A percentile compares a stretch with the other conserved stretches of the same genome.
These are phyloP conservation scores for Theristus sp. DNA, from an alignment of 2,888 invertebrate genomes.

Conservation along the genomic window DNA sequence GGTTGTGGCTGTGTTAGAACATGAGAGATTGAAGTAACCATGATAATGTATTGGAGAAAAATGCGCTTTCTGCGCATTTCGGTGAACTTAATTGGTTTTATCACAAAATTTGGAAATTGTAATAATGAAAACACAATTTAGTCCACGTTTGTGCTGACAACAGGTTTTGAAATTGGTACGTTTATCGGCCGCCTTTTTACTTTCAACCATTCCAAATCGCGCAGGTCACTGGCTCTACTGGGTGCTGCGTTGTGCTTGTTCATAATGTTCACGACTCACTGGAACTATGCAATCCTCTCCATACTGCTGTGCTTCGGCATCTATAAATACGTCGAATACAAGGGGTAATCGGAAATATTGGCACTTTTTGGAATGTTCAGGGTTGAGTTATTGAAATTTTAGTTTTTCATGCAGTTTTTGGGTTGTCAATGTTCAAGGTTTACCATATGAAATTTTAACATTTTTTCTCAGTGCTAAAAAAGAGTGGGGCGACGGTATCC, in stretches of 20 bases:
- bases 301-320: constrained; percentile 81
- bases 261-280: constrained; percentile 93
- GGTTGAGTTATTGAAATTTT: not conserved
- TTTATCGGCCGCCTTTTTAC: too few species aligned
- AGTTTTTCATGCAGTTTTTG: not conserved
- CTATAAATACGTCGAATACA: constrained; percentile 92
- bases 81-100: too few species aligned
- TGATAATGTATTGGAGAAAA: too few species aligned
- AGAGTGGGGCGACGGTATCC: constrained; percentile 98
- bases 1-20: too few species aligned
- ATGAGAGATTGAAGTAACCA: too few species aligned
- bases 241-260: constrained; percentile 75
- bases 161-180: too few species aligned
- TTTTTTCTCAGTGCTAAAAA: constrained; percentile 52
- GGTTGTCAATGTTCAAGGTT: not conserved
- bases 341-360: too few species aligned
- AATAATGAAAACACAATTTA: too few species aligned
- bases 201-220: not conserved
- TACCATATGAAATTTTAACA: not conserved
- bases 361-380: too few species aligned
- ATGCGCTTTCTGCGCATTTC: too few species aligned
- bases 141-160: too few species aligned
- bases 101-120: too few species aligned
- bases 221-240: constrained; percentile 59
- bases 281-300: constrained; percentile 81